Percentiles rank a stretch among this genome's conserved stretches.
phyloP scores from a whole-genome alignment of 2,888 invertebrate species.

The Thera obeliscata region DNA sequence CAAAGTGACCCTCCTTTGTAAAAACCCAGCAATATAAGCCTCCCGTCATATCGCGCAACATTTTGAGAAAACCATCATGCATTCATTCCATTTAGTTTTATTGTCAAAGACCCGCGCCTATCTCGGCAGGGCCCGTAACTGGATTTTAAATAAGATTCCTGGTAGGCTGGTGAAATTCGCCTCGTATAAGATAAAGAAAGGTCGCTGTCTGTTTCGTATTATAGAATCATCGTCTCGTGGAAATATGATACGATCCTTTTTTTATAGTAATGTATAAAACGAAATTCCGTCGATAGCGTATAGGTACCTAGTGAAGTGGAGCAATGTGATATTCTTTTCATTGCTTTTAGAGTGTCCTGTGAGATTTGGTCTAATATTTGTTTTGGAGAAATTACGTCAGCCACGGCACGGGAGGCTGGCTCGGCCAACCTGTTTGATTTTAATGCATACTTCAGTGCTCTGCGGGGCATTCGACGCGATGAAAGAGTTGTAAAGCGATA shows the following conservation, averaged over 20 bases:
- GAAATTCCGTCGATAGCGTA: slow-evolving; percentile 57
- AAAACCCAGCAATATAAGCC: slow-evolving; percentile 66
- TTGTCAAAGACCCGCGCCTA: slow-evolving; percentile 82
- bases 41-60: slow-evolving; percentile 72
- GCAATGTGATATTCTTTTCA: slow-evolving; percentile 69
- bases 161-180: slow-evolving; percentile 78
- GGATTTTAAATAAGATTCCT: slow-evolving; percentile 84
- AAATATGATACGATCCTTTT: slow-evolving; percentile 73
- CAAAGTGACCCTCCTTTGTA: slow-evolving; percentile 65
- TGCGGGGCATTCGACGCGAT: slow-evolving; percentile 54
- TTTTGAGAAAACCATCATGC: slow-evolving; percentile 78
- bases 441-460: slow-evolving; percentile 79
- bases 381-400: slow-evolving; percentile 76
- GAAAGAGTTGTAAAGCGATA: slow-evolving; percentile 52
- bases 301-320: slow-evolving; percentile 50
- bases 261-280: slow-evolving; percentile 67
- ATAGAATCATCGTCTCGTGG: slow-evolving; percentile 71
- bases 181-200: slow-evolving; percentile 80
- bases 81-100: slow-evolving; percentile 85
- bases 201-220: slow-evolving; percentile 76
- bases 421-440: slow-evolving; percentile 77
- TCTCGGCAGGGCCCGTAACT: slow-evolving; percentile 77
- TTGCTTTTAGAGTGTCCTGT: slow-evolving; percentile 65
- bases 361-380: slow-evolving; percentile 80
- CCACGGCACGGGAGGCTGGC: slow-evolving; percentile 59